Evolutionary conservation across 1,140 invertebrate genomes (phyloP).

Genomic region (Calycopis cecrops): DNA sequence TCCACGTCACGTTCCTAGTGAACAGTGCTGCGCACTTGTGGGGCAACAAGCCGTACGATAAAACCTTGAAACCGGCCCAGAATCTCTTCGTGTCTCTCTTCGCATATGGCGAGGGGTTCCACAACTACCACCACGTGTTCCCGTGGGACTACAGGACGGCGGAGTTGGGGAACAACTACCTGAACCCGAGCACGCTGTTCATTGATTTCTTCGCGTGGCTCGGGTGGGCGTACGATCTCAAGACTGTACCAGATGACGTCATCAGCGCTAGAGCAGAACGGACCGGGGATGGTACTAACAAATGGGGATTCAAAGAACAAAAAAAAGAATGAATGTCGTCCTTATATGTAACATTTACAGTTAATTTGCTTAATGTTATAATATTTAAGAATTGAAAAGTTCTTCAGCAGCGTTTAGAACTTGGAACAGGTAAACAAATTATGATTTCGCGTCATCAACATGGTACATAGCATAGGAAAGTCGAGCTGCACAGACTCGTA

Average conservation of each 20-base stretch:
- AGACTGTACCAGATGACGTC: constrained; percentile 80
- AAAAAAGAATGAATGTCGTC: neutral
- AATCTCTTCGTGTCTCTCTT: constrained; percentile 21
- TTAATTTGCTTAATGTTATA: too few species aligned
- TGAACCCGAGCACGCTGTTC: constrained; percentile 71
- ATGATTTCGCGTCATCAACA: too few species aligned
- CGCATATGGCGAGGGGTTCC: constrained; percentile 34
- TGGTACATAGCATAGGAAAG: too few species aligned
- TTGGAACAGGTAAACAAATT: too few species aligned
- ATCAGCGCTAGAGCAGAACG: constrained; percentile 78
- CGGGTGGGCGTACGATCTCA: constrained; percentile 85
- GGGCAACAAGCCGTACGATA: constrained; percentile 37
- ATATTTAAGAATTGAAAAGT: too few species aligned
- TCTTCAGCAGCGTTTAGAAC: too few species aligned
- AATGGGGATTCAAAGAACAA: constrained; percentile 5
- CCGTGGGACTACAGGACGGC: constrained; percentile 80
- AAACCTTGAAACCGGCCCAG: constrained; percentile 25
- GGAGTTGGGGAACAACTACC: constrained; percentile 75
- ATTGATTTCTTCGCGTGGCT: constrained; percentile 73
- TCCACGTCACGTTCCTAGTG: constrained; percentile 31
- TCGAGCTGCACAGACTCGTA: too few species aligned
- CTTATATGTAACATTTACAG: too few species aligned
- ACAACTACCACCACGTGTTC: constrained; percentile 34
- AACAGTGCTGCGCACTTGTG: constrained; percentile 36
- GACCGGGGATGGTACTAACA: constrained; percentile 77